Conservation (phyloP, 2,113 vertebrate genomes). For the Recurvirostra avosetta region DNA sequence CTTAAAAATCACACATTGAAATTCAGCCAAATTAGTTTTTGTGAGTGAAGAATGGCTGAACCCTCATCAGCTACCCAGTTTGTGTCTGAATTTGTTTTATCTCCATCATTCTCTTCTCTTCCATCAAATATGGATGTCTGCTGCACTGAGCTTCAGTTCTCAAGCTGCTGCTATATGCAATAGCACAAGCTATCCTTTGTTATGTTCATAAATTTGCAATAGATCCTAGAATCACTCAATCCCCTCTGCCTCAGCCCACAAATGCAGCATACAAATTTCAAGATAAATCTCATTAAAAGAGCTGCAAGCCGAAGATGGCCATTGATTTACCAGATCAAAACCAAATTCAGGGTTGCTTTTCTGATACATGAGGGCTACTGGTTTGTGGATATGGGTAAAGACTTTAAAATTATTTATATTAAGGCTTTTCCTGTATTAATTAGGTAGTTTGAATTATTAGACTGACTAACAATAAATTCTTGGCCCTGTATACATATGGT, state of each 20-base stretch:
- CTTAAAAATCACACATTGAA: not conserved
- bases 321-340: not conserved
- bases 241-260: not conserved
- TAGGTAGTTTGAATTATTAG: too few relatives aligned
- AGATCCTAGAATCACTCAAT: not conserved
- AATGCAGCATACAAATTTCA: not conserved
- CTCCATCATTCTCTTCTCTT: not conserved
- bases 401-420: not conserved
- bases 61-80: not conserved
- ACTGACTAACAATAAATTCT: not conserved
- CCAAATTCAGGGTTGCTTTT: not conserved
- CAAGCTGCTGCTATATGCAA: not conserved
- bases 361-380: not conserved
- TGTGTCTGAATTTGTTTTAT: not conserved
- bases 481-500: too few relatives aligned
- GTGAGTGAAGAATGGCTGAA: not conserved
- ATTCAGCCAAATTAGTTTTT: not conserved
- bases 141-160: not conserved
- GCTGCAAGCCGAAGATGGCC: not conserved
- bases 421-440: not conserved
- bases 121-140: not conserved
- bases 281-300: not conserved
- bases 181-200: not conserved
- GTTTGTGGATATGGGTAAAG: not conserved
- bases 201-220: not conserved